Evolutionary conservation across 2,113 vertebrate genomes (phyloP), one percentile per base, ranked within the genome.

Genomic region (Semnornis frantzii): DNA sequence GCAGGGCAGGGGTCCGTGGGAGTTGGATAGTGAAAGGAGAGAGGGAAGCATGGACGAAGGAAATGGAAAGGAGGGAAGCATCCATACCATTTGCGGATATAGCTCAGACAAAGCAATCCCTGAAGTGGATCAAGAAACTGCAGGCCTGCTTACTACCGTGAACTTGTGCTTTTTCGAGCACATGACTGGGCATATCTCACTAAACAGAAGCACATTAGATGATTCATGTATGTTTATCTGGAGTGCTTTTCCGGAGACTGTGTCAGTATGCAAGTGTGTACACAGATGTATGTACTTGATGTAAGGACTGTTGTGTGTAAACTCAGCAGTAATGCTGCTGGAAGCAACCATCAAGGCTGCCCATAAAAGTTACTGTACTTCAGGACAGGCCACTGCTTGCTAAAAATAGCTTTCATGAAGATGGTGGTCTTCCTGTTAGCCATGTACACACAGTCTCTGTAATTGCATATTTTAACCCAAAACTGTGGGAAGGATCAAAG

Each of bases 401-500:
- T 66, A 73, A 84, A 92, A 82, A 30, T 14, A 27, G 34, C 13
- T 62, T 90, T 90, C 8, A 25, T 55, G 58, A 52, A 42, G 42
- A 5, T 0, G 1, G 3, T 8, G 27, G 12, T 10, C 34, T n/a
- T 7, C 34, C 7, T 60, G 5, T 79, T 37, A 54, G 8, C 50
- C 4, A 0, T 19, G 34, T 24, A 33, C 7, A 12, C 1, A 0
- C 15, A 9, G 30, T 46, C 12, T 44, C 34, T 25, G 0, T 57
- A 5, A 77, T 64, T 74, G 42, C 19, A 11, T 34, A 13, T 17
- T 55, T 69, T 24, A 65, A 65, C 0, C 5, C 2, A 1, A 25
- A 65, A 59, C 5, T 12, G 14, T 0, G 2, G 17, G 15, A 74
- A 89, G 25, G 14, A 21, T 76, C 39, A 59, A 39, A 65, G 34